Conservation (phyloP, 2,113 vertebrate genomes). For the Ranitomeya imitator region DNA sequence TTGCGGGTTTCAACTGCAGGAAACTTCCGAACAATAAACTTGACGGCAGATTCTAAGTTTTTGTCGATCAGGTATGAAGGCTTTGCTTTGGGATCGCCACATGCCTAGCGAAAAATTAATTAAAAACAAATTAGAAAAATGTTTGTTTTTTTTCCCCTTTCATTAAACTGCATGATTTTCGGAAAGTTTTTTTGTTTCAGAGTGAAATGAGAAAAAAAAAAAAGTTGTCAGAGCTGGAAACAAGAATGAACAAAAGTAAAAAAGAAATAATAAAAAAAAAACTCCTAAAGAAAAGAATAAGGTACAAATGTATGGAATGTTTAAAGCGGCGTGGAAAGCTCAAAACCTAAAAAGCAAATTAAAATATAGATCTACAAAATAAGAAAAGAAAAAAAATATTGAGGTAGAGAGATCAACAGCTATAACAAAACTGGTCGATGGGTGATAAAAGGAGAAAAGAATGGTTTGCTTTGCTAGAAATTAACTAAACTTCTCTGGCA, state of each 20-base stretch:
- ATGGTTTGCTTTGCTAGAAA: not conserved
- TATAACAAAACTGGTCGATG: slow-evolving; percentile 14
- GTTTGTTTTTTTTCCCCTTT: not conserved
- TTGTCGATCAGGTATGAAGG: slow-evolving; percentile 98
- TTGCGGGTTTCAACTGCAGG: slow-evolving; percentile 96
- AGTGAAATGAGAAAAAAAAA: slow-evolving; percentile 73
- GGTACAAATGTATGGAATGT: slow-evolving; percentile 53
- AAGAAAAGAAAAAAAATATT: not conserved
- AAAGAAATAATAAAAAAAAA: slow-evolving; percentile 75
- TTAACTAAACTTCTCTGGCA: not conserved
- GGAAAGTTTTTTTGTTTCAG: not conserved
- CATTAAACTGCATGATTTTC: not conserved
- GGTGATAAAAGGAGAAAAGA: not conserved
- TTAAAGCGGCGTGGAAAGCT: not conserved
- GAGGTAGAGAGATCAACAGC: slow-evolving; percentile 5
- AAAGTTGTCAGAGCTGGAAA: slow-evolving; percentile 80
- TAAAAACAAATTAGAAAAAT: slow-evolving; percentile 61
- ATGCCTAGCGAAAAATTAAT: slow-evolving; percentile 79
- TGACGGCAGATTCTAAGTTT: slow-evolving; percentile 97
- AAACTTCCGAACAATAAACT: slow-evolving; percentile 98
- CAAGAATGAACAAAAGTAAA: slow-evolving; percentile 69
- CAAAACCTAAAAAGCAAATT: slow-evolving; percentile 7
- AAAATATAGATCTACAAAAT: not conserved
- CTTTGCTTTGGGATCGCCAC: slow-evolving; percentile 97
- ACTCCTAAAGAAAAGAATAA: slow-evolving; percentile 79